Evolutionary conservation across 2,797 vertebrate species (phyloP), one percentile per base, ranked within the genome.

Genomic region (Coendou prehensilis): DNA sequence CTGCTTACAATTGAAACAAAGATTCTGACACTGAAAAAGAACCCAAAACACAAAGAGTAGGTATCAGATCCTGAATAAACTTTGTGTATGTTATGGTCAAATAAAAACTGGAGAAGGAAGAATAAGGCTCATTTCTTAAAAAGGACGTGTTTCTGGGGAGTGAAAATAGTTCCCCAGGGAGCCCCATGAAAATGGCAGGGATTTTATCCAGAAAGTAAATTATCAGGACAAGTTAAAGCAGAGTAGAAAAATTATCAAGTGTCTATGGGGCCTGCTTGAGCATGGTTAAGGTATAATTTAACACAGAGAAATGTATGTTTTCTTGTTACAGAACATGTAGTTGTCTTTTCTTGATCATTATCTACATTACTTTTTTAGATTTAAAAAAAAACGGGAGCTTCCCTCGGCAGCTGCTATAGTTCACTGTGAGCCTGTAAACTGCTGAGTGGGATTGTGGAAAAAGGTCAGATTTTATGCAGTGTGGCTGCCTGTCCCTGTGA

Each of bases 181-280:
- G 54, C 63, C 41, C 50, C 76, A 41, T 13, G 87, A 86, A 91
- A 59, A 81, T 11, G 41, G 80, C 33, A 83, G 73, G 80, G 37
- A 69, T 91, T 96, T 97, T 87, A 93, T 92, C 82, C 86, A 52
- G 15, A 79, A 95, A 81, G 71, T 86, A 56, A 97, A 95, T 94
- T 47, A 96, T 87, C 86, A 80, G 78, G 82, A 95, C 87, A 81
- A 95, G 87, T 93, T 97, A 89, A 94, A 96, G 78, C 94, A 76
- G 79, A 82, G 56, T 11, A 17, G 67, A 50, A 87, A 82, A 82
- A 84, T 88, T 64, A 80, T 63, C 15, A 11, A 33, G 81, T 37
- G 22, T 61, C 13, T 10, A 1, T 0, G 22, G 63, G 93, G 87
- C 88, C 61, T 92, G 89, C 45, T 81, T 22, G 45, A 52, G 67